Conservation (phyloP, 2,888 invertebrate species). For the Tipula vernalis region DNA sequence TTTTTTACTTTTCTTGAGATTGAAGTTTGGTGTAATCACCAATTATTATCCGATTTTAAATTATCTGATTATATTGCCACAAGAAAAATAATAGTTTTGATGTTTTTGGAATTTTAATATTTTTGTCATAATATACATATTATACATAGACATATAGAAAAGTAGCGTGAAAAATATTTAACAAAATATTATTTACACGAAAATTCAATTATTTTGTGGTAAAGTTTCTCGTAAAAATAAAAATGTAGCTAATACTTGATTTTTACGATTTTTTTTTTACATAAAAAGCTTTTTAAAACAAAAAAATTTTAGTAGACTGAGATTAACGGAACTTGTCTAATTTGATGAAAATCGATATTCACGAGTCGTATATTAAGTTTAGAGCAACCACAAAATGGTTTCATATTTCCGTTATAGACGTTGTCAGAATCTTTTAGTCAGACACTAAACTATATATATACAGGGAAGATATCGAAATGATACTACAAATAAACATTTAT, state of each 20-base stretch:
- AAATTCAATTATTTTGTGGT: neutral
- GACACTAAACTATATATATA: too few species aligned
- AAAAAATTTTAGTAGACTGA: neutral
- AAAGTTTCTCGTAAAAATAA: neutral
- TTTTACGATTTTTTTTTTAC: neutral
- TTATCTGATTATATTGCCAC: conserved; percentile 4
- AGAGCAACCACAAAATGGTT: too few species aligned
- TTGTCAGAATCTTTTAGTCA: too few species aligned
- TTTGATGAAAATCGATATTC: neutral
- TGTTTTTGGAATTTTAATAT: neutral
- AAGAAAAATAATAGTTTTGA: neutral
- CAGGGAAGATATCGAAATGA: too few species aligned
- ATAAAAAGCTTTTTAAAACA: neutral
- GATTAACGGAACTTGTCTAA: neutral
- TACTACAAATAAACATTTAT: too few species aligned
- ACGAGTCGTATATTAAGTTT: too few species aligned
- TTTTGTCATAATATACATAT: neutral
- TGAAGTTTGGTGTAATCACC: neutral
- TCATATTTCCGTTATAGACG: too few species aligned
- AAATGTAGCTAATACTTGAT: neutral
- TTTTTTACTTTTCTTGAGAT: neutral
- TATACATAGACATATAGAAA: neutral
- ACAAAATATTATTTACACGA: neutral
- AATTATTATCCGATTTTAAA: conserved; percentile 4
- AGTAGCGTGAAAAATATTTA: neutral